A percentile compares a stretch with the other conserved stretches of the same genome.
These are phyloP conservation scores for Phortica okadai DNA, from an alignment of 2,888 invertebrate species.

Conservation along the genomic window DNA sequence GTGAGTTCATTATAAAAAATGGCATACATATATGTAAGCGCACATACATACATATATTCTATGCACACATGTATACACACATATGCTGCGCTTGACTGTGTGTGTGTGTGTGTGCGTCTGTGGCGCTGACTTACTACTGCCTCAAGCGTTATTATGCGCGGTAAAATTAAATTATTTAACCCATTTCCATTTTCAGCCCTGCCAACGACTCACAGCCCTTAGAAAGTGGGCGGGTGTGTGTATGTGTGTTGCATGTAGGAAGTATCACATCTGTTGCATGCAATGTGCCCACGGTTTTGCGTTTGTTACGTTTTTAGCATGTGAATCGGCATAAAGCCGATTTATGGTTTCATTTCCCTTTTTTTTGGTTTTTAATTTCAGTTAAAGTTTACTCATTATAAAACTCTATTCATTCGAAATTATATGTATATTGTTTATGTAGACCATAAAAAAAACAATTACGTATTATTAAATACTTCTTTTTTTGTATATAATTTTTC, in stretches of 20 bases:
- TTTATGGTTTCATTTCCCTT: not conserved
- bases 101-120: slow-evolving; percentile 57
- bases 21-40: not conserved
- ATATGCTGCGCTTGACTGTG: not conserved
- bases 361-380: not conserved
- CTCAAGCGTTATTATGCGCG: slow-evolving; percentile 61
- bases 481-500: too few relatives aligned
- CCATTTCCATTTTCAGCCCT: slow-evolving; percentile 32
- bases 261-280: slow-evolving; percentile 38
- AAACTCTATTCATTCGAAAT: not conserved
- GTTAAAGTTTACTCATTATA: not conserved
- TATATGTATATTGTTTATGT: not conserved
- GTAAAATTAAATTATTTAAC: slow-evolving; percentile 70
- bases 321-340: not conserved
- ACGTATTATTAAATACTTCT: too few relatives aligned
- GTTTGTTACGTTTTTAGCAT: not conserved
- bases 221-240: not conserved
- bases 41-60: not conserved
- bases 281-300: not conserved
- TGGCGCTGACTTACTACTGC: slow-evolving; percentile 67
- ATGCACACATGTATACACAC: not conserved
- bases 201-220: not conserved
- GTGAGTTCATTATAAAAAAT: slow-evolving; percentile 2
- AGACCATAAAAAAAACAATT: too few relatives aligned
- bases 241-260: slow-evolving; percentile 46